Conservation (phyloP, 2,113 vertebrate genomes). For the Heliornis fulica region DNA sequence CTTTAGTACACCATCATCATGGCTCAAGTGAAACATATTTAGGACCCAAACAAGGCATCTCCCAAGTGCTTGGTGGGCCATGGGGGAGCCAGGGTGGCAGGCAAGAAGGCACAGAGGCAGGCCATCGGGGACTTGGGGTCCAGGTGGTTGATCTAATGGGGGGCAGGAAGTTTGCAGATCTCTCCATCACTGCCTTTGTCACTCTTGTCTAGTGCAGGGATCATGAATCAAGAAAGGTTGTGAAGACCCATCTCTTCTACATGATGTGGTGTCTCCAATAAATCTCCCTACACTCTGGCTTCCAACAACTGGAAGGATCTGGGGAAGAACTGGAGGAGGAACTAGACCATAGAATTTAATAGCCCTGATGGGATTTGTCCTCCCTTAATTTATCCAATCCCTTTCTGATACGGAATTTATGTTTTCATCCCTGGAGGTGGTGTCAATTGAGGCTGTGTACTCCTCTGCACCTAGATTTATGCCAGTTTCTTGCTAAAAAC, state of each 20-base stretch:
- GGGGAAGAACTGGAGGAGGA: too few species aligned
- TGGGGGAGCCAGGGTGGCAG: not conserved
- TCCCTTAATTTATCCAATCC: not conserved
- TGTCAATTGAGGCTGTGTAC: not conserved
- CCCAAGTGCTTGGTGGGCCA: not conserved
- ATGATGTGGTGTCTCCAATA: not conserved
- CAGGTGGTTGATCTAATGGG: fast-evolving
- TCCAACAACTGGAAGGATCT: not conserved
- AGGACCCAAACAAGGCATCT: not conserved
- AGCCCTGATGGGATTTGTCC: not conserved
- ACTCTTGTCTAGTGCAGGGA: not conserved
- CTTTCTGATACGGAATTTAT: constrained; percentile 18
- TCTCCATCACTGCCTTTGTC: not conserved
- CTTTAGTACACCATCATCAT: not conserved
- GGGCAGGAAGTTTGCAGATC: not conserved
- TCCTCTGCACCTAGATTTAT: constrained; percentile 15
- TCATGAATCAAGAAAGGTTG: not conserved
- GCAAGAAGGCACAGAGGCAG: not conserved
- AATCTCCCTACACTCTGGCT: not conserved
- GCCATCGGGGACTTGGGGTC: not conserved
- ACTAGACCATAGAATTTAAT: not conserved
- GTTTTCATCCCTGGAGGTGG: not conserved
- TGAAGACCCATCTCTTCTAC: not conserved
- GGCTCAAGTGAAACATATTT: constrained; percentile 20
- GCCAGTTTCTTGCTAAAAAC: not conserved